Evolutionary conservation across 2,888 invertebrate species (phyloP).

Genomic region (Aphelenchoides bicaudatus): DNA sequence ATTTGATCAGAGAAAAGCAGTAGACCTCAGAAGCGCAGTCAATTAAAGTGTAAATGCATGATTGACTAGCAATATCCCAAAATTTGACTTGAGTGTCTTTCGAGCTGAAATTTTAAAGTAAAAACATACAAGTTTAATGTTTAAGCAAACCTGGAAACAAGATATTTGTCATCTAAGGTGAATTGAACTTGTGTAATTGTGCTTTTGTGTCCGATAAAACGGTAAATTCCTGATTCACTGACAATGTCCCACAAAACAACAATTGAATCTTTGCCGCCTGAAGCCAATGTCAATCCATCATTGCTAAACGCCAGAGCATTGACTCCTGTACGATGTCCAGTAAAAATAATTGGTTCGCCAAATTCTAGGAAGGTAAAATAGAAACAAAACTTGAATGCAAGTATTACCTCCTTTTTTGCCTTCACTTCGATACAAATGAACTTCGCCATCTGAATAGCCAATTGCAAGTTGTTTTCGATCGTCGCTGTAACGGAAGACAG

Average conservation of each 20-base stretch:
- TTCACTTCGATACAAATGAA: constrained; percentile 64
- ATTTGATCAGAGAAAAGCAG: constrained; percentile 75
- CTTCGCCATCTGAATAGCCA: constrained; percentile 77
- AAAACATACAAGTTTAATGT: constrained; percentile 2
- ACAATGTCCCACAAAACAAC: constrained; percentile 86
- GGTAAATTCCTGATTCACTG: constrained; percentile 80
- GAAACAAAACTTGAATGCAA: not conserved
- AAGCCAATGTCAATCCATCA: constrained; percentile 78
- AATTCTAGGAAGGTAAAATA: constrained; percentile 26
- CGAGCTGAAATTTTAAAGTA: constrained; percentile 65
- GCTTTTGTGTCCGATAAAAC: constrained; percentile 86
- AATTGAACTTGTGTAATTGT: constrained; percentile 72
- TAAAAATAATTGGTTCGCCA: constrained; percentile 71
- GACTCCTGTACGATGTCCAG: constrained; percentile 80
- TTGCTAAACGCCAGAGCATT: constrained; percentile 78
- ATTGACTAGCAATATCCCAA: constrained; percentile 90
- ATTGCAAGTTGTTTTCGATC: constrained; percentile 78
- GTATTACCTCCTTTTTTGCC: constrained; percentile 7
- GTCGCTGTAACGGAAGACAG: constrained; percentile 73
- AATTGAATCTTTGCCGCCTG: constrained; percentile 71
- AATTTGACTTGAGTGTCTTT: constrained; percentile 93
- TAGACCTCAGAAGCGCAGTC: constrained; percentile 73
- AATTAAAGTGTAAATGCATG: constrained; percentile 89
- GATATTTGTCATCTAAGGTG: constrained; percentile 60
- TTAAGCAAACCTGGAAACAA: constrained; percentile 62